Base-by-base conservation (phyloP, 2,113 vertebrate species). In the Brachypodius melanocephalos region DNA sequence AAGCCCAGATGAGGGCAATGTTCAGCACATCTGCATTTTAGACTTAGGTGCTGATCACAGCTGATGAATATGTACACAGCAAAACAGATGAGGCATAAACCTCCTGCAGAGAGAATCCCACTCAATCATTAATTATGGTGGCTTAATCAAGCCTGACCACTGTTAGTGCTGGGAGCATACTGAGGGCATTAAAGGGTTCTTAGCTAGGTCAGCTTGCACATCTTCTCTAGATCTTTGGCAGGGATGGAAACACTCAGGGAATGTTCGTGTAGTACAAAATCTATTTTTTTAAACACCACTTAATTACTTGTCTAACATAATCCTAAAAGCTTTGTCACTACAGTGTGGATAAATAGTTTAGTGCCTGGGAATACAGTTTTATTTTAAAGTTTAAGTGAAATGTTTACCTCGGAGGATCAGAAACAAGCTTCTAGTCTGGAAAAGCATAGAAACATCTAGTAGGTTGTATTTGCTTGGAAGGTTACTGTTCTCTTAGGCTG, bases 301-400 rank as follows among this genome's bases (percentile, higher is more conserved):
- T 36, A 52, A 34, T 83, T 88, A 57, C 63, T 95, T 85, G 40
- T 86, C 82, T 89, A 76, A 88, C 26, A 42, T 85, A 63, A 75
- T 72, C 89, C 43, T 75, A 77, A 88, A 63, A 83, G 54, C 31
- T 83, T 93, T 89, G 62, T 77, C 59, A 62, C 24, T 61, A 34
- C 17, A 36, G 24, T 57, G 49, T 42, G 65, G 62, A 89, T 36
- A 85, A 80, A 81, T 65, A 52, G 32, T 43, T 81, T 77, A 51
- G 45, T 68, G 51, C 38, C 58, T 82, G n/a, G 40, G 92, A 85
- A 81, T 78, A 48, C 2, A 54, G 49, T 76, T 89, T 67, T 63
- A 57, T 89, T 69, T 90, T 40, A 49, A 95, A 85, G 42, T 89
- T 92, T 59, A 94, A 92, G 29, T 66, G 61, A 94, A 93, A 72